phyloP scores from a whole-genome alignment of 2,797 vertebrate species.

The Salarias fasciatus region DNA sequence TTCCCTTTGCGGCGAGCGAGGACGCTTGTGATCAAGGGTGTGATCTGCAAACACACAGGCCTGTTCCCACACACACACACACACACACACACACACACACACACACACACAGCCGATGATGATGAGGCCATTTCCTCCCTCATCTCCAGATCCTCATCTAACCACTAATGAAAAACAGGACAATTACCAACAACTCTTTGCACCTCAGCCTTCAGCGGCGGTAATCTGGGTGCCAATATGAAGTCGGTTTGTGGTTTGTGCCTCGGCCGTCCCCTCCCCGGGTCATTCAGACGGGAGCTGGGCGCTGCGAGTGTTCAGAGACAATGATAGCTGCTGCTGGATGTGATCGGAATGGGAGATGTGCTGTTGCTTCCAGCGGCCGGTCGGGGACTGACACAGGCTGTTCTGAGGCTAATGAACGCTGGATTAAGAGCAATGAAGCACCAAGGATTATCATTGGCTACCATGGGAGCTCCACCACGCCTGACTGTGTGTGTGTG shows the following conservation, averaged over 20 bases:
- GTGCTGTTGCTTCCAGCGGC: conserved; percentile 59
- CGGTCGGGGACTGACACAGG: conserved; percentile 55
- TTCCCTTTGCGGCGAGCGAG: conserved; percentile 74
- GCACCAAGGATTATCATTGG: conserved; percentile 48
- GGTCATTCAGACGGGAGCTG: conserved; percentile 42
- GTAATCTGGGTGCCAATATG: conserved; percentile 75
- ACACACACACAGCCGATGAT: conserved; percentile 70
- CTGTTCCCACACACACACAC: conserved; percentile 36
- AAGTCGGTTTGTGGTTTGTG: conserved; percentile 58
- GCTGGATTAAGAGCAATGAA: conserved; percentile 65
- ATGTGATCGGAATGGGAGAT: conserved; percentile 63
- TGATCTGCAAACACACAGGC: conserved; percentile 63
- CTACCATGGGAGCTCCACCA: conserved; percentile 36
- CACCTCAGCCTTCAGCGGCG: conserved; percentile 68
- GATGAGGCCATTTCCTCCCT: conserved; percentile 85
- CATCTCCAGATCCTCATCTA: conserved; percentile 84
- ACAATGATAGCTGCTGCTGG: conserved; percentile 46
- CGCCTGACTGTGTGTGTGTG: too few species aligned
- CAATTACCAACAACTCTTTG: conserved; percentile 84
- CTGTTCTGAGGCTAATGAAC: conserved; percentile 61
- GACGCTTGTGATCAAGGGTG: conserved; percentile 67
- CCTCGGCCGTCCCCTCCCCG: conserved; percentile 24
- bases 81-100: conserved; percentile 29
- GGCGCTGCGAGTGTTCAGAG: conserved; percentile 19
- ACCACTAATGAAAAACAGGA: conserved; percentile 85